phyloP scores from a whole-genome alignment of 2,888 invertebrate species.

The Caenorhabditis macrosperma region DNA sequence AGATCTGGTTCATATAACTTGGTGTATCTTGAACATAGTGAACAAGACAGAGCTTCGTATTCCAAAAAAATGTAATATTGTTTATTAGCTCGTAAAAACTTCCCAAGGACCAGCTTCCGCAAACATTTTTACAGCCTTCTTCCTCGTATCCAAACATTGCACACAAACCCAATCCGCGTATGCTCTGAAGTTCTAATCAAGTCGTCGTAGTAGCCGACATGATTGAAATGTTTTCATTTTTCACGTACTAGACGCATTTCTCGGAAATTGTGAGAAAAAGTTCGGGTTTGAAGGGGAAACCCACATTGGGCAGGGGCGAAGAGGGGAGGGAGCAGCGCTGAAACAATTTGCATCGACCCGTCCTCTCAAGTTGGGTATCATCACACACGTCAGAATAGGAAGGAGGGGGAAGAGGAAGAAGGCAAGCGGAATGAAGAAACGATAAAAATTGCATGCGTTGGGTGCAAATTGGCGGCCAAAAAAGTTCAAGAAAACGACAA shows the following conservation, averaged over 20 bases:
- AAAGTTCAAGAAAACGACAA: conserved; percentile 31
- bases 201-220: conserved; percentile 1
- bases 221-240: conserved; percentile 34
- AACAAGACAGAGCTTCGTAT: neutral
- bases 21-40: neutral
- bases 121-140: conserved; percentile 38
- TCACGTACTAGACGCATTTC: conserved; percentile 2
- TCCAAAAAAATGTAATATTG: conserved; percentile 5
- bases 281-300: neutral
- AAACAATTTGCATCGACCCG: conserved; percentile 21
- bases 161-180: conserved; percentile 7
- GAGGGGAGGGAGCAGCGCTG: conserved; percentile 9
- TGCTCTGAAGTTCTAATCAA: conserved; percentile 33
- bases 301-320: neutral
- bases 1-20: neutral
- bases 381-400: conserved; percentile 19
- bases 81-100: conserved; percentile 39
- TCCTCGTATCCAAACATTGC: conserved; percentile 22
- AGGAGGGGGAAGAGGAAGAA: neutral
- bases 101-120: conserved; percentile 29
- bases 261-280: conserved; percentile 36
- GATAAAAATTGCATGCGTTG: conserved; percentile 47
- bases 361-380: conserved; percentile 18
- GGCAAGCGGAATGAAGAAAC: conserved; percentile 24
- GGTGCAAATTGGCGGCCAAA: conserved; percentile 48